Evolutionary conservation across 2,888 invertebrate species (phyloP), one percentile per base, ranked within the genome.

Genomic region (Vannuccia rotundouncinata): DNA sequence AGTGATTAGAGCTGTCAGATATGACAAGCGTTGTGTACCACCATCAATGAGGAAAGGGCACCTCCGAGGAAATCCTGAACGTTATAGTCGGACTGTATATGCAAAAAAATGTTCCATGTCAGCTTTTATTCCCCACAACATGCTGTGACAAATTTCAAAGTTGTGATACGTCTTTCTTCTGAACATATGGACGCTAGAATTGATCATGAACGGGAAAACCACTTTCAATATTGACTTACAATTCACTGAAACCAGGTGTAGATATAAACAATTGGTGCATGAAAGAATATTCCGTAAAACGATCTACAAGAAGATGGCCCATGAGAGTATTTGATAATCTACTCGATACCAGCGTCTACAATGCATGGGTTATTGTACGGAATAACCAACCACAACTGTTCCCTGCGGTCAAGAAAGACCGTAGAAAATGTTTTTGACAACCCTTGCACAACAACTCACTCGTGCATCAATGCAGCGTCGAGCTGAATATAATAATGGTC

Each of bases 261-360:
- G 45, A 45, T 17, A 45, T 45, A 17, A 45, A 45, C 45, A 45
- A 45, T 45, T 45, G 45, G 45, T 45, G 45, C 17, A 45, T 45
- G 45, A 45, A 45, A 45, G 45, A 45, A 45, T 45, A 45, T 45
- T n/a, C n/a, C n/a, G n/a, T n/a, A 17, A 45, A 45, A 45, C 74
- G 10, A 73, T n/a, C n/a, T n/a, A n/a, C n/a, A n/a, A n/a, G n/a
- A n/a, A 59, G 59, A 59, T 59, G 59, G 59, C 59, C 59, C 13
- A 59, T 59, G 59, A 10, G 5, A 22, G 22, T 73, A 73, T 73
- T 73, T 73, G 74, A 73, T n/a, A 73, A 73, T 73, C 29, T 73
- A 28, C 74, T 73, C 22, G 74, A 73, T 27, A 73, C 74, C 29
- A 28, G 22, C n/a, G 74, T n/a, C 22, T n/a, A 22, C 22, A 73